phyloP scores from a whole-genome alignment of 2,113 vertebrate species.

The Prinia subflava region DNA sequence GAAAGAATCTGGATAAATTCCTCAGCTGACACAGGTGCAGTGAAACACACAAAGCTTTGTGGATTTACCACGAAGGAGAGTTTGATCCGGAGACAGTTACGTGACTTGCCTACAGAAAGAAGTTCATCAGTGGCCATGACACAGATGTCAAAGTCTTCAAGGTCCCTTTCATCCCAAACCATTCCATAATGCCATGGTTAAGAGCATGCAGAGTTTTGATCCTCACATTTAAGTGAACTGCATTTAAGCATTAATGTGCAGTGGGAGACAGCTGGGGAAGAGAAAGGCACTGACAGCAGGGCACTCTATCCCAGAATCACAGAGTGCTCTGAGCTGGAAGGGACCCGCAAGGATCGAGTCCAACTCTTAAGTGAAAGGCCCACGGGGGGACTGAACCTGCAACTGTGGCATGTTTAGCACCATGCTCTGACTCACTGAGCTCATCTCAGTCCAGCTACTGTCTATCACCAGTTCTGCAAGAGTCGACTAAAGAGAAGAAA shows the following conservation, averaged over 20 bases:
- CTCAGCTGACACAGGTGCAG: background rate
- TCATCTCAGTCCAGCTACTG: background rate
- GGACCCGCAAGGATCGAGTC: no score
- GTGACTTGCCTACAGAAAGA: background rate
- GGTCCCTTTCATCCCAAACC: background rate
- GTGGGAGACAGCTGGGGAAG: background rate
- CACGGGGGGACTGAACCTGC: background rate
- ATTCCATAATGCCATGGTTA: background rate
- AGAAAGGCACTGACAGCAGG: background rate
- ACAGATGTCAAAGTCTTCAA: background rate
- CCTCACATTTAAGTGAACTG: background rate
- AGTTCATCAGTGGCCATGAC: background rate
- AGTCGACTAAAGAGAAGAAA: background rate
- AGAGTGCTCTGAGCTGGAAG: background rate
- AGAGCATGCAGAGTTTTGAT: background rate
- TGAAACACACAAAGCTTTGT: rapidly evolving
- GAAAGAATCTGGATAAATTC: background rate
- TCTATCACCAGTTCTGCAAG: background rate
- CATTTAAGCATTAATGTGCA: background rate
- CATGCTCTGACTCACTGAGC: background rate
- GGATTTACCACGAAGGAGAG: background rate
- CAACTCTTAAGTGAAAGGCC: background rate
- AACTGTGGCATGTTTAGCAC: background rate
- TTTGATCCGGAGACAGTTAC: background rate
- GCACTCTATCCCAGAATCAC: background rate